Base-by-base conservation (phyloP, 2,113 vertebrate genomes). In the Micromys minutus region DNA sequence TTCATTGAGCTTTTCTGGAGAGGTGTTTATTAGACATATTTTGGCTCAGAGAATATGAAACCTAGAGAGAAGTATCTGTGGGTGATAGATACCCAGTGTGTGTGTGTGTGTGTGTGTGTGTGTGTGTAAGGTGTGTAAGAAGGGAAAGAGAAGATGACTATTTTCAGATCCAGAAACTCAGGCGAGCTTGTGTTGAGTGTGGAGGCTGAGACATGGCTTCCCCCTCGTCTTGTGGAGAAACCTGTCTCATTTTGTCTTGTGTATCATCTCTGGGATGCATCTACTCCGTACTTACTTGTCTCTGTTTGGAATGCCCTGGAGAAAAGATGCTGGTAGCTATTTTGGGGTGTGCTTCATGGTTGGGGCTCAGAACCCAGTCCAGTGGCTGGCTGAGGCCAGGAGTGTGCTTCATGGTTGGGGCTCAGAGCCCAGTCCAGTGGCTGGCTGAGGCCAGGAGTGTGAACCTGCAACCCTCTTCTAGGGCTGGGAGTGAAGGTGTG, bases 21-120 rank as follows among this genome's bases (percentile, higher is more conserved):
- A 84, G 71, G 71, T 94, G 77, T 97, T 93, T 93, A 89, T 96
- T 95, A 91, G 94, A 94, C 52, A 85, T 85, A 55, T 34, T 95
- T 95, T 95, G 87, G 91, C 91, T 94, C 95, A 85, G 96, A 94
- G 92, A 94, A 36, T 65, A 90, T 96, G 57, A 80, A 67, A 67
- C 95, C 91, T 89, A 84, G 47, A 84, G 85, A 94, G 77, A 93
- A 89, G 76, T 61, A 74, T 69, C 72, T 89, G 89, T 92, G 93
- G 85, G 77, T 93, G 72, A 92, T 24, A 52, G 59, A 87, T n/a
- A n/a, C n/a, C n/a, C n/a, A n/a, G 42, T 80, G 36, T 89, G 94
- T 85, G 63, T 31, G 34, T 47, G 77, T 39, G 90, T 45, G 91
- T 83, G 84, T n/a, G 75, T 31, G 55, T 87, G 84, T 2, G 31